These are phyloP conservation scores for Mohoua ochrocephala DNA, from an alignment of 2,113 vertebrate species.

Conservation along the genomic window DNA sequence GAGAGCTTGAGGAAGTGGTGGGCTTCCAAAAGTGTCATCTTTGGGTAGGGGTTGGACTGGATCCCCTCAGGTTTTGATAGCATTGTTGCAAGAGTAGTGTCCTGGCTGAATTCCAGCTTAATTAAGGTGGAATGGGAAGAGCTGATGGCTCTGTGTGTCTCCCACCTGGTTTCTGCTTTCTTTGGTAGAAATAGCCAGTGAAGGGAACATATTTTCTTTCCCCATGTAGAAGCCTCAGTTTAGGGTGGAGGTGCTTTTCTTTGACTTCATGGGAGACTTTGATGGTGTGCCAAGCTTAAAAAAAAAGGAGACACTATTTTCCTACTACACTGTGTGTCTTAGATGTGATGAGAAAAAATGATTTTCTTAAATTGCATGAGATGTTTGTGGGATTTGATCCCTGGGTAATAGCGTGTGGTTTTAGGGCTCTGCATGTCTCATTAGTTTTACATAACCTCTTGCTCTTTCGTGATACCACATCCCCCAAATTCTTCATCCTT, in stretches of 20 bases:
- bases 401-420: constrained; percentile 34
- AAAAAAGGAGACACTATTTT: neutral
- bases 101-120: neutral
- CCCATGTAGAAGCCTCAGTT: neutral
- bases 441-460: constrained; percentile 44
- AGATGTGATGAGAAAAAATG: constrained; percentile 25
- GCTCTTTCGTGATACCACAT: constrained; percentile 13
- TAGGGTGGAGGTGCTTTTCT: constrained; percentile 40
- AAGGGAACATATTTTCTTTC: neutral
- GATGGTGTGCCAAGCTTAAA: constrained; percentile 29
- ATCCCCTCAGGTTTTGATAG: neutral
- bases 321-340: neutral
- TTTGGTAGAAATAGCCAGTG: neutral
- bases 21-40: neutral
- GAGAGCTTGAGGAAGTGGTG: neutral
- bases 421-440: constrained; percentile 40
- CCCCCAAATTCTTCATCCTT: neutral
- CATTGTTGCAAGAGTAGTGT: neutral
- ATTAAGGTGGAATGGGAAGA: neutral
- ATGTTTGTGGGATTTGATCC: constrained; percentile 39
- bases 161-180: neutral
- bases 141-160: neutral
- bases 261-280: constrained; percentile 24
- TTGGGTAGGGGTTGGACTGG: neutral
- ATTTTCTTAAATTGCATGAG: constrained; percentile 36